Evolutionary conservation across 2,797 vertebrate genomes (phyloP).

Genomic region (Gymnothorax javanicus): DNA sequence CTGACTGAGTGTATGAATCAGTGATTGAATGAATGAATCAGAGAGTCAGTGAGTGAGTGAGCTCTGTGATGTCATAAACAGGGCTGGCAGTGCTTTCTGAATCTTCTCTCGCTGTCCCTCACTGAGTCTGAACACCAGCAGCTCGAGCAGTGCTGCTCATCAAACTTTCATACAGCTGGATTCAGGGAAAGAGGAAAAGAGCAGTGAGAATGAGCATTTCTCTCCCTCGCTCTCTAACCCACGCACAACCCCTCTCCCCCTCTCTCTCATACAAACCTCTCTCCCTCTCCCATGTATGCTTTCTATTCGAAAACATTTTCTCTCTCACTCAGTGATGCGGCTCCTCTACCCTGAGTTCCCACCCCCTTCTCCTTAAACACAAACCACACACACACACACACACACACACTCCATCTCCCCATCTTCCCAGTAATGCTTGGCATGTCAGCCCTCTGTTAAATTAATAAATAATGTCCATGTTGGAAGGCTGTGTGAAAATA

Average conservation of each 20-base stretch:
- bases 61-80: neutral
- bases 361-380: neutral
- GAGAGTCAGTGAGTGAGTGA: neutral
- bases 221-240: constrained; percentile 26
- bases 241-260: constrained; percentile 21
- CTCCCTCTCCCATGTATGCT: constrained; percentile 22
- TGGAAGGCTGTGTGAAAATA: neutral
- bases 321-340: neutral
- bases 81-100: neutral
- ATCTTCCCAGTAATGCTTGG: neutral
- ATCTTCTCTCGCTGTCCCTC: constrained; percentile 48
- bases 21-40: neutral
- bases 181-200: constrained; percentile 62
- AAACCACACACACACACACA: neutral
- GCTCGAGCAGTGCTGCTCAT: constrained; percentile 57
- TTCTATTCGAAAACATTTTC: constrained; percentile 26
- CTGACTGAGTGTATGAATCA: neutral
- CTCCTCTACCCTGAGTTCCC: neutral
- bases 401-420: neutral
- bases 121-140: constrained; percentile 40
- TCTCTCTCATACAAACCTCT: constrained; percentile 33
- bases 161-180: constrained; percentile 63
- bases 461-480: constrained; percentile 14
- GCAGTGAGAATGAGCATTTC: constrained; percentile 34
- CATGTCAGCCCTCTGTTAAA: constrained; percentile 8